phyloP scores from a whole-genome alignment of 2,113 vertebrate species.

The Platysternon megacephalum region DNA sequence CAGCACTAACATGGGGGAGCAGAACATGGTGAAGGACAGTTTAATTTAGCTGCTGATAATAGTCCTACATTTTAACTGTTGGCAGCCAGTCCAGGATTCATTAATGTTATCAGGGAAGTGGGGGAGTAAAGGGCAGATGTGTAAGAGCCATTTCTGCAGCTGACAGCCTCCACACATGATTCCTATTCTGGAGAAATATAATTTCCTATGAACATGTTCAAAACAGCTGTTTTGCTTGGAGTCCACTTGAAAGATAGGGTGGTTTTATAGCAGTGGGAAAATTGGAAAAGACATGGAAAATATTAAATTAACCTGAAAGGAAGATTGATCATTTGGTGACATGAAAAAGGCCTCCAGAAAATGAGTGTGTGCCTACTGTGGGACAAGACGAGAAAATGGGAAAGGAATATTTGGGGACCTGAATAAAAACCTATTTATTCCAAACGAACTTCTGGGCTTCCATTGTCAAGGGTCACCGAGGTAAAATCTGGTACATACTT shows the following conservation, averaged over 20 bases:
- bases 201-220: not conserved
- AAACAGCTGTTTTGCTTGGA: conserved; percentile 10
- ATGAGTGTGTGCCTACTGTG: not conserved
- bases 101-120: not conserved
- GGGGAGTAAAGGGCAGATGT: not conserved
- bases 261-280: not conserved
- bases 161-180: conserved; percentile 23
- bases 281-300: not conserved
- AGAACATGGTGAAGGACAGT: not conserved
- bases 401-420: not conserved
- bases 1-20: not conserved
- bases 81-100: not conserved
- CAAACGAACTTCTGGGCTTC: rapidly evolving
- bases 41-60: not conserved
- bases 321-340: not conserved
- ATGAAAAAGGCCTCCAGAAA: not conserved
- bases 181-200: conserved; percentile 32
- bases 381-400: not conserved
- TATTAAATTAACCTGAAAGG: not conserved
- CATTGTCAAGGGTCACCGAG: not conserved
- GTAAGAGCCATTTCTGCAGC: not conserved
- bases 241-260: not conserved
- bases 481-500: not conserved
- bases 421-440: not conserved
- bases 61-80: not conserved